phyloP scores from a whole-genome alignment of 2,888 invertebrate species.

The Drosophila diplacantha region DNA sequence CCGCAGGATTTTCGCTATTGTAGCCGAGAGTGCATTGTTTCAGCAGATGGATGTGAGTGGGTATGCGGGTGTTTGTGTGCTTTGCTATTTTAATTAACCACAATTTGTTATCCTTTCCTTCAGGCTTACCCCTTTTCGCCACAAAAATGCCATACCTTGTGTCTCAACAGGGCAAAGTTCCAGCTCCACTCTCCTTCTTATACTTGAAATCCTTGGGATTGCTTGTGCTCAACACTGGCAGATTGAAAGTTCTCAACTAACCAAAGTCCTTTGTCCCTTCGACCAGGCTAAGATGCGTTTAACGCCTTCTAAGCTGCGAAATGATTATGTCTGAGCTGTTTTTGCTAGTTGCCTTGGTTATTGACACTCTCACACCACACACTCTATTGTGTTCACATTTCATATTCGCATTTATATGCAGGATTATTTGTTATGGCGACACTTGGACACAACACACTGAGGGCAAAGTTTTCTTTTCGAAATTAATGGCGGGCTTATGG shows the following conservation, averaged over 20 bases:
- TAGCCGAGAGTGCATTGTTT: slow-evolving; percentile 38
- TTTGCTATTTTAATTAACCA: slow-evolving; percentile 60
- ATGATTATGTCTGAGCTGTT: slow-evolving; percentile 61
- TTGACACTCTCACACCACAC: slow-evolving; percentile 34
- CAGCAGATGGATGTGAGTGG: slow-evolving; percentile 14
- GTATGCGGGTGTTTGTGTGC: slow-evolving; percentile 15
- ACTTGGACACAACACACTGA: slow-evolving; percentile 4
- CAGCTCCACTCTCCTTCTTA: slow-evolving; percentile 6
- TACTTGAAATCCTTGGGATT: slow-evolving; percentile 17
- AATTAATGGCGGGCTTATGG: background rate
- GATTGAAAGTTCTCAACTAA: slow-evolving; percentile 40
- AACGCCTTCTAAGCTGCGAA: slow-evolving; percentile 64
- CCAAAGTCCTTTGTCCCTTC: slow-evolving; percentile 55
- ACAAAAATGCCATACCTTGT: slow-evolving; percentile 21
- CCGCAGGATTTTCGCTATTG: slow-evolving; percentile 36
- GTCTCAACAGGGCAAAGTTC: slow-evolving; percentile 1
- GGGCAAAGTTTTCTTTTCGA: slow-evolving; percentile 1
- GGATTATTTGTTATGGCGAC: slow-evolving; percentile 50
- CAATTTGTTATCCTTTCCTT: slow-evolving; percentile 30
- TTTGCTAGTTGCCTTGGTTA: slow-evolving; percentile 51
- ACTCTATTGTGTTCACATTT: slow-evolving; percentile 32
- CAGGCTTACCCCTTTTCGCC: background rate
- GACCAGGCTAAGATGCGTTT: slow-evolving; percentile 58
- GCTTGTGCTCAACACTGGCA: slow-evolving; percentile 4
- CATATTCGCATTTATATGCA: slow-evolving; percentile 32